Base-by-base conservation (phyloP, 2,888 invertebrate species). In the Zygothrica quintamaculata region DNA sequence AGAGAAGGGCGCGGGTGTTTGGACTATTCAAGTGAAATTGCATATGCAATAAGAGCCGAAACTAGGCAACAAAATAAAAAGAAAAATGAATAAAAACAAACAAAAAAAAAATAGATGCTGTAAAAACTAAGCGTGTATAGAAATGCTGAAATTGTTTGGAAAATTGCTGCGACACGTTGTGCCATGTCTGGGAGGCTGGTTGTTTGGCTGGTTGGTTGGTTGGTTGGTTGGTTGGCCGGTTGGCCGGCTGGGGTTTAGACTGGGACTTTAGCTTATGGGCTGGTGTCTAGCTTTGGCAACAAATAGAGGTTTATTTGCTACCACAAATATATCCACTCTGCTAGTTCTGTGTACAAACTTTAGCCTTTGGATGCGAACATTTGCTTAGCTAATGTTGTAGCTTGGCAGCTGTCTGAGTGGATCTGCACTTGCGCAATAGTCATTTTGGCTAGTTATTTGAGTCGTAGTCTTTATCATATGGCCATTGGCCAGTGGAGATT, bases 101-200 rank as follows among this genome's bases (percentile, higher is more conserved):
- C 13, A 33, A 12, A 36, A 29, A 51, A 33, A 61, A 44, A 53
- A 48, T 50, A 44, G 72, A 61, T 70, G 84, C 70, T 71, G 74
- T 72, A 57, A 66, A 76, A 65, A 72, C n/a, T 42, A 55, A 71
- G 61, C 57, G 65, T 73, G 73, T 58, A 73, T 76, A 72, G 66
- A 80, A 82, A 87, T 75, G 65, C 84, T 53, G 50, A 61, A 74
- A 76, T 67, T 85, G 76, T 74, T 85, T 87, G 87, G 86, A 57
- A 82, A 82, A 87, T 76, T 74, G 71, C 86, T 34, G 69, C 65
- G 76, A 82, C 86, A 80, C 80, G 80, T 87, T 87, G 86, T 65
- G 61, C 70, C 73, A 65, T 74, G 70, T 74, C 59, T 68, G 53
- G 8, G 47, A 57, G 51, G 42, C 51, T 39, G 70, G 46, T 53